These are phyloP conservation scores for Psococerastis gibbosa DNA, from an alignment of 2,888 invertebrate genomes.

Conservation along the genomic window DNA sequence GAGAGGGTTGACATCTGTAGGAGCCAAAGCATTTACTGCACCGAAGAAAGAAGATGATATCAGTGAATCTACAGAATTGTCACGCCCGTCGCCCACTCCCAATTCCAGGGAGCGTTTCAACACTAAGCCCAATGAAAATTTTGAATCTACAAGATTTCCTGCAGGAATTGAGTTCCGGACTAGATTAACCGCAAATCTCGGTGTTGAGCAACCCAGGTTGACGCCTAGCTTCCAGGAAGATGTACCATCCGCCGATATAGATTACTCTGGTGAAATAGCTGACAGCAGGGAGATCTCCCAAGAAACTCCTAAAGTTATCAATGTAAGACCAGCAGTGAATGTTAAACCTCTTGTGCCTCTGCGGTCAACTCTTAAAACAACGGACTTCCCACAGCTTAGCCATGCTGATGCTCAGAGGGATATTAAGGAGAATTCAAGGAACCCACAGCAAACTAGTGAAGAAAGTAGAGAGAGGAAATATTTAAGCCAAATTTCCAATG, in stretches of 20 bases:
- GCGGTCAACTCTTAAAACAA: background rate
- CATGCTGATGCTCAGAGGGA: background rate
- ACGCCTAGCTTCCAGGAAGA: background rate
- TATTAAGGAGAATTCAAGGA: background rate
- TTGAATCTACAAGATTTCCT: background rate
- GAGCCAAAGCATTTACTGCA: background rate
- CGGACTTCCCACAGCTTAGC: background rate
- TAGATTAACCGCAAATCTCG: background rate
- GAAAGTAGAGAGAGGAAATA: background rate
- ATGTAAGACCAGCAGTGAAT: background rate
- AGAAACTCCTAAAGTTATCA: background rate
- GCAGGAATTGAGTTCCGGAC: background rate
- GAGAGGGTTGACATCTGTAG: background rate
- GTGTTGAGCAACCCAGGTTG: conserved; percentile 3
- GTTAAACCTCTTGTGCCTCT: background rate
- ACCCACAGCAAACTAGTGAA: background rate
- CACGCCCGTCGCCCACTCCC: background rate
- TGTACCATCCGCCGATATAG: background rate
- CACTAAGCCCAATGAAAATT: background rate
- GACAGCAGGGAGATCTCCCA: background rate
- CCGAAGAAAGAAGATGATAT: background rate
- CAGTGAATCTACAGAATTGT: background rate
- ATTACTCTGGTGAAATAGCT: background rate
- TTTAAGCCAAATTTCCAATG: background rate
- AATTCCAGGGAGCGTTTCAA: background rate